Percentiles rank a stretch among this genome's conserved stretches.
These are phyloP conservation scores for Netelia melanura DNA, from an alignment of 2,888 invertebrate genomes.

Conservation along the genomic window DNA sequence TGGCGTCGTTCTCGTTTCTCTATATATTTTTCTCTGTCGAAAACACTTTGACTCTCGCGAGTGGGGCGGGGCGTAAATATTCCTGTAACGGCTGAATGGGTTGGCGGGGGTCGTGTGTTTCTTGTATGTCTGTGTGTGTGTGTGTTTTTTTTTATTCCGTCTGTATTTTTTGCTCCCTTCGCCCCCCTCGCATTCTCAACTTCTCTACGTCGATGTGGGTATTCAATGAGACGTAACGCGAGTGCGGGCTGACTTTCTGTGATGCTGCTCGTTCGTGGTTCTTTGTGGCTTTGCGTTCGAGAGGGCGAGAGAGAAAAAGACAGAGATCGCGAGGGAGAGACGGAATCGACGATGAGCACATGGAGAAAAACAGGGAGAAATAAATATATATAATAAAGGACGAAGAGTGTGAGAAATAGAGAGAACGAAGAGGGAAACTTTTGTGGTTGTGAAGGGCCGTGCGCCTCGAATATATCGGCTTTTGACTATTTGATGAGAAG, in stretches of 20 bases:
- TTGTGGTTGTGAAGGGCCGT: background rate
- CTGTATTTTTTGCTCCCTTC: constrained; percentile 22
- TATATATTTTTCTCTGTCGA: constrained; percentile 37
- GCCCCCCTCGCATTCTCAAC: constrained; percentile 5
- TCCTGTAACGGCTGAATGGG: constrained; percentile 31
- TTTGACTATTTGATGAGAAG: constrained; percentile 80
- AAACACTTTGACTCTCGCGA: constrained; percentile 63
- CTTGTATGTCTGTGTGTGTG: background rate
- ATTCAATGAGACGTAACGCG: constrained; percentile 70
- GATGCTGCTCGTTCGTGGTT: constrained; percentile 51
- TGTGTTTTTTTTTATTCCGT: constrained; percentile 34
- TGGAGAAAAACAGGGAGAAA: constrained; percentile 7
- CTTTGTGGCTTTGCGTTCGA: constrained; percentile 47
- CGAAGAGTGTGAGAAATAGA: constrained; percentile 61
- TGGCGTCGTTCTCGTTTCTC: background rate
- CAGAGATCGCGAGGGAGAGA: constrained; percentile 18
- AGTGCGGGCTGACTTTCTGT: constrained; percentile 40
- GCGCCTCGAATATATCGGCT: constrained; percentile 74
- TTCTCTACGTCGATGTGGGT: constrained; percentile 42
- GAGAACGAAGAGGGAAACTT: constrained; percentile 9
- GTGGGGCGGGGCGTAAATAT: constrained; percentile 1
- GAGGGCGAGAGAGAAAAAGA: constrained; percentile 45
- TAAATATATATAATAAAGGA: constrained; percentile 49
- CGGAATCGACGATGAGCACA: constrained; percentile 15
- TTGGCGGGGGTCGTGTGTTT: constrained; percentile 40